Evolutionary conservation across 2,113 vertebrate genomes (phyloP), one percentile per base, ranked within the genome.

Genomic region (Callocephalon fimbriatum): DNA sequence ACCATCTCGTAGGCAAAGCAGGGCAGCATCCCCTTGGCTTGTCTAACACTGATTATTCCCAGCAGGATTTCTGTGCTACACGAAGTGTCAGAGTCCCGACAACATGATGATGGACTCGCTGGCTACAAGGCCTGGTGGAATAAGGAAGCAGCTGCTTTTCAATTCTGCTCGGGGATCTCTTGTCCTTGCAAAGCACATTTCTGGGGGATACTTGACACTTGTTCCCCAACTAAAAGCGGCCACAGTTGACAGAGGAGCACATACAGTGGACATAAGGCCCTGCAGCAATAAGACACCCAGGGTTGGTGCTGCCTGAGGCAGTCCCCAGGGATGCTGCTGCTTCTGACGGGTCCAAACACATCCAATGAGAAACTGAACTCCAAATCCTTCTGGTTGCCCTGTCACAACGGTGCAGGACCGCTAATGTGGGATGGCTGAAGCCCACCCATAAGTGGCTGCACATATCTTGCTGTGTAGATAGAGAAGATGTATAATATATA

Each of bases 21-120:
- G 88, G 91, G 56, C 96, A 96, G 93, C 97, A 91, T 83, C 59
- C 67, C 68, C 71, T 89, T 78, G 84, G 95, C 96, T 81, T 83
- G 93, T 81, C 81, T 86, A 38, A 88, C 94, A 71, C 53, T 32
- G 72, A 62, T 67, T 82, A 27, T 17, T n/a, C 74, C 94, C 91
- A 3, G 88, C 81, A 88, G 93, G 85, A 54, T 79, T 79, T 29
- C 66, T 14, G 44, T 2, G 62, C 85, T 13, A 16, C 88, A 37
- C 37, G 0, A 11, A 3, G 75, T 27, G 87, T 75, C 91, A 82
- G 45, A 7, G 45, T 6, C 74, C 58, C 5, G 50, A 82, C 95
- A 62, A 75, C 7, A 13, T 3, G 62, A 42, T 68, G 92, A 91
- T n/a, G 82, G 87, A 75, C 92, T 65, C 37, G 0, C 45, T 3